These are phyloP conservation scores for Oxygymnocypris stewartii DNA, from an alignment of 2,113 vertebrate species.

Conservation along the genomic window DNA sequence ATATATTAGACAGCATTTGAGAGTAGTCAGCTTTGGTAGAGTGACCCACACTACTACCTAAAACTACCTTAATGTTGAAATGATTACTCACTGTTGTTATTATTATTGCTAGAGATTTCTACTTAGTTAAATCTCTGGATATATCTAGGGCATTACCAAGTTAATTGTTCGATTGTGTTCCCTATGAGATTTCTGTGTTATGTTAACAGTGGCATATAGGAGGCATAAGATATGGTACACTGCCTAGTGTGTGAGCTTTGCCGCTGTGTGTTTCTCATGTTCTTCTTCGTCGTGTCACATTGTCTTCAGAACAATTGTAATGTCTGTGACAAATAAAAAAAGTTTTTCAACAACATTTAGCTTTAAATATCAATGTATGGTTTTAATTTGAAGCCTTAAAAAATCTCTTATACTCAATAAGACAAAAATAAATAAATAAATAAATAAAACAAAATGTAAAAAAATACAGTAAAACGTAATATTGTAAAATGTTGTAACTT, in stretches of 20 bases:
- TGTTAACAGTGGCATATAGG: background rate
- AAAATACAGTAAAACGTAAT: too few species aligned
- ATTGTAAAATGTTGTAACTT: too few species aligned
- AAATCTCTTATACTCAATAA: too few species aligned
- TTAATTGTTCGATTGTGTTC: background rate
- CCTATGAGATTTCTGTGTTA: background rate
- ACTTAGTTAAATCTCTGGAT: conserved; percentile 14
- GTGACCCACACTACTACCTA: background rate
- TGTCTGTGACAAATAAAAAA: conserved; percentile 31
- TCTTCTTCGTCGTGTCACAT: conserved; percentile 5
- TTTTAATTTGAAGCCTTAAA: background rate
- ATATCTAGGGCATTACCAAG: conserved; percentile 17
- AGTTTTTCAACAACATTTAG: background rate
- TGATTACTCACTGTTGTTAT: background rate
- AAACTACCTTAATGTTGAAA: conserved; percentile 26
- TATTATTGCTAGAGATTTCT: background rate
- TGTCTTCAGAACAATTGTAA: conserved; percentile 22
- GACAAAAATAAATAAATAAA: too few species aligned
- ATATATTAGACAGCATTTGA: conserved; percentile 1
- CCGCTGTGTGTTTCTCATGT: background rate
- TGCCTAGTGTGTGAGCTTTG: background rate
- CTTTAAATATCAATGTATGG: background rate
- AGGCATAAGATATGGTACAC: background rate
- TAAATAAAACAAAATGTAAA: too few species aligned
- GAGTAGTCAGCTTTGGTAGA: background rate